Conservation (phyloP, 2,797 vertebrate genomes). For the Enteromius afrohamiltoni region DNA sequence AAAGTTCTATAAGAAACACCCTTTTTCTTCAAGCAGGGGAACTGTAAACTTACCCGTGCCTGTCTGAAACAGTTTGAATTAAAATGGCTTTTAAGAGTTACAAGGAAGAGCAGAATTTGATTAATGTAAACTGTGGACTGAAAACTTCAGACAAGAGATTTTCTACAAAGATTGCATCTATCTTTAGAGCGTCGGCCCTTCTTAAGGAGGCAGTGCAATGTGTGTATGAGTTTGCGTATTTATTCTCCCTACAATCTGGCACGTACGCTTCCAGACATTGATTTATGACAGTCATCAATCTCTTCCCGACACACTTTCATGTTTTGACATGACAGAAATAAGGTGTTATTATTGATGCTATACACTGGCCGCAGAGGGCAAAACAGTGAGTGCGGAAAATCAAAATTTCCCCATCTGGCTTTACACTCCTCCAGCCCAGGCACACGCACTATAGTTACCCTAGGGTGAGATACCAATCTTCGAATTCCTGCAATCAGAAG, state of each 20-base stretch:
- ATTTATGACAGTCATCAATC: slow-evolving; percentile 64
- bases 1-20: background rate
- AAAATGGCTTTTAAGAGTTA: slow-evolving; percentile 35
- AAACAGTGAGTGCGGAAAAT: slow-evolving; percentile 33
- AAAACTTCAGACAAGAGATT: slow-evolving; percentile 28
- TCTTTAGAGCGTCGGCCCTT: slow-evolving; percentile 3
- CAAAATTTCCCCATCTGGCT: slow-evolving; percentile 27
- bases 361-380: slow-evolving; percentile 45
- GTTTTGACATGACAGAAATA: slow-evolving; percentile 61
- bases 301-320: slow-evolving; percentile 50
- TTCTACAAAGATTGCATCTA: slow-evolving; percentile 27
- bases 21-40: slow-evolving; percentile 2
- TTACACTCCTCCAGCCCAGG: slow-evolving; percentile 24
- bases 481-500: slow-evolving; percentile 21
- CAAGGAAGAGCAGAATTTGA: slow-evolving; percentile 44
- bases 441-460: slow-evolving; percentile 22
- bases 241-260: slow-evolving; percentile 46
- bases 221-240: slow-evolving; percentile 42
- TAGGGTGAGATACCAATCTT: slow-evolving; percentile 39
- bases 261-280: slow-evolving; percentile 52
- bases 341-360: slow-evolving; percentile 57
- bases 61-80: slow-evolving; percentile 24
- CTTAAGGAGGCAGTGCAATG: background rate
- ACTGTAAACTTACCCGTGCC: slow-evolving; percentile 33
- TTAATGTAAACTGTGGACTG: slow-evolving; percentile 44